Base-by-base conservation (phyloP, 1,140 invertebrate species). In the Medauroidea extradentata region DNA sequence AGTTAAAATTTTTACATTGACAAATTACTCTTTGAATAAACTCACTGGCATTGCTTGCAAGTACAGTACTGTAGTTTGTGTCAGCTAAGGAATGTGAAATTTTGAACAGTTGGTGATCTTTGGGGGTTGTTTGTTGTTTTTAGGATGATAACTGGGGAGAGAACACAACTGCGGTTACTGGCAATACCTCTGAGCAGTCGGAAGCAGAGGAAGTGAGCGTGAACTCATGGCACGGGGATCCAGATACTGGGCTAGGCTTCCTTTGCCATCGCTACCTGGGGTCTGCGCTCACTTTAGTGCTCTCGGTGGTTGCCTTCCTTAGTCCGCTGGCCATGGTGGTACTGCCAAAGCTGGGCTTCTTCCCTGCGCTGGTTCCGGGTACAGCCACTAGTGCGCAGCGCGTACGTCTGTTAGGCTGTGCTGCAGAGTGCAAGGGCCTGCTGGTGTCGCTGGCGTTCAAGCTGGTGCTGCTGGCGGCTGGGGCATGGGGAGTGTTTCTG, bases 121-220 rank as follows among this genome's bases (percentile, higher is more conserved):
- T n/a, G 29, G 5, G 29, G 29, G 29, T 4, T 11, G 4, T 4
- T 4, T 34, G 29, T 4, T 34, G 57, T 27, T 65, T 58, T 14
- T 87, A 95, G 76, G 94, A 98, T 80, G 96, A 99, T 69, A 96
- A 96, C 72, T 98, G 96, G 96, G 94, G 93, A 34, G 96, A 98
- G 76, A 97, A 94, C 69, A 97, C 94, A 0, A 98, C 96, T 3
- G 95, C 93, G 0, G 88, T 98, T 21, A 98, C 96, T 3, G 95
- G 94, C 16, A 96, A 96, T 67, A 98, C 94, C 2, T 97, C 94
- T 0, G 95, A 98, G 71, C 88, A 90, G 61, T 95, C 93, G 1
- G 88, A 93, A 62, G 97, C 94, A 67, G 93, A 98, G 72, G 93
- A 96, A 74, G 84, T 88, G 1, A 87, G 85, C 2, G 38, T 29